phyloP scores from a whole-genome alignment of 2,888 invertebrate species.

The Agrilus biguttatus region DNA sequence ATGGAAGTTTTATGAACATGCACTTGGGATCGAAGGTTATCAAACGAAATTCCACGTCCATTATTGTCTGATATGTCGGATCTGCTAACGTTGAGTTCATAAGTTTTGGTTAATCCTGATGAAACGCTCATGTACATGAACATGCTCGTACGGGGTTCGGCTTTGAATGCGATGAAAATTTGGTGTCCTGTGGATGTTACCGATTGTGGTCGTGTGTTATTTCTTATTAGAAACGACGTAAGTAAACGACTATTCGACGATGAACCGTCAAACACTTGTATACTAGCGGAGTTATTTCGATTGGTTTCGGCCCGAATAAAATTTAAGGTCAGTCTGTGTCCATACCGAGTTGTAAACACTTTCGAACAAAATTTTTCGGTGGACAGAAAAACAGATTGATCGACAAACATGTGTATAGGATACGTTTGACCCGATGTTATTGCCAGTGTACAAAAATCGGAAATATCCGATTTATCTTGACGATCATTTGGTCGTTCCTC shows the following conservation, averaged over 20 bases:
- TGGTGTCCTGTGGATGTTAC: constrained; percentile 68
- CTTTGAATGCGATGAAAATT: constrained; percentile 66
- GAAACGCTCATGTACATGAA: constrained; percentile 66
- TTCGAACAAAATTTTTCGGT: constrained; percentile 61
- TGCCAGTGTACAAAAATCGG: constrained; percentile 75
- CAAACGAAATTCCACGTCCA: constrained; percentile 88
- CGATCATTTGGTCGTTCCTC: constrained; percentile 64
- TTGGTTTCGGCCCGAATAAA: constrained; percentile 70
- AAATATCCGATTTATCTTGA: constrained; percentile 59
- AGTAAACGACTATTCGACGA: constrained; percentile 55
- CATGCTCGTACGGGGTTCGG: constrained; percentile 56
- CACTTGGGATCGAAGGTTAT: constrained; percentile 80
- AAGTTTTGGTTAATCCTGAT: constrained; percentile 62
- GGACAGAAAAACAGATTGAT: constrained; percentile 61
- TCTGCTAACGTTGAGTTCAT: constrained; percentile 76
- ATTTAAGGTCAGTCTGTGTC: constrained; percentile 72
- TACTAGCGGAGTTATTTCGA: constrained; percentile 55
- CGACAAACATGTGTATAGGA: constrained; percentile 69
- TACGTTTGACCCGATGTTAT: constrained; percentile 75
- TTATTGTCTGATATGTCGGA: constrained; percentile 78
- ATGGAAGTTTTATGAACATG: constrained; percentile 72
- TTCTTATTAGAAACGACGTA: constrained; percentile 57
- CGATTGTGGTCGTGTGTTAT: constrained; percentile 79
- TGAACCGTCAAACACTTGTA: constrained; percentile 69
- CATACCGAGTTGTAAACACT: constrained; percentile 62